Evolutionary conservation across 2,888 invertebrate species (phyloP).

Genomic region (Oxyteleia sp.): DNA sequence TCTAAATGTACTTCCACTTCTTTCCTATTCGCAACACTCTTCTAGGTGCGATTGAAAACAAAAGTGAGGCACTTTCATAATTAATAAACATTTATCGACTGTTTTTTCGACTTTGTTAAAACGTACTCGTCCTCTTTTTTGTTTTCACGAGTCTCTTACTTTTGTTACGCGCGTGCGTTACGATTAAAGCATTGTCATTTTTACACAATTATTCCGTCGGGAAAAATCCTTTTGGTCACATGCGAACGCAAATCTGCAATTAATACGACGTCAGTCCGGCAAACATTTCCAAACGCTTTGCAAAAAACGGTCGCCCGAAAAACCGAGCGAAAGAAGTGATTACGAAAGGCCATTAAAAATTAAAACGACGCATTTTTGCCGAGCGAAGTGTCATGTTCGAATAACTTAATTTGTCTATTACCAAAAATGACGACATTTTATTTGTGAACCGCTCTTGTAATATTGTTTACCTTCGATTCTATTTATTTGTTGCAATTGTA

Average conservation of each 20-base stretch:
- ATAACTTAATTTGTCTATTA: slow-evolving; percentile 6
- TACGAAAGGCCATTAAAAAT: slow-evolving; percentile 8
- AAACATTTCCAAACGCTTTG: slow-evolving; percentile 14
- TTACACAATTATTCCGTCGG: slow-evolving; percentile 6
- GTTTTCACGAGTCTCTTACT: no score
- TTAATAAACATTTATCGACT: no score
- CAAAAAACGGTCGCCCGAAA: slow-evolving; percentile 1
- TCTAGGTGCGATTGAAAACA: no score
- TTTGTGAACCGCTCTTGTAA: background rate
- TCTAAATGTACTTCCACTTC: no score
- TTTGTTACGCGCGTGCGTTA: no score
- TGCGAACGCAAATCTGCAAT: slow-evolving; percentile 44
- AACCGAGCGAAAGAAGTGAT: background rate
- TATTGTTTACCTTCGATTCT: background rate
- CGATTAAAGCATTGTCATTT: slow-evolving; percentile 44
- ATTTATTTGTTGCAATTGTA: slow-evolving; percentile 11
- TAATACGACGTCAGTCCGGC: slow-evolving; percentile 54
- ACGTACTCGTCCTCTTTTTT: no score
- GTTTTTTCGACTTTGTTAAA: no score
- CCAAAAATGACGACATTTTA: slow-evolving; percentile 11
- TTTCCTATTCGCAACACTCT: no score
- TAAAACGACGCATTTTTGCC: background rate
- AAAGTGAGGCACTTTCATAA: no score
- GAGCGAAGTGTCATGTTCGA: slow-evolving; percentile 12
- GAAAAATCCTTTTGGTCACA: slow-evolving; percentile 29